These are phyloP conservation scores for Daboia siamensis DNA, from an alignment of 2,113 vertebrate species.

Conservation along the genomic window DNA sequence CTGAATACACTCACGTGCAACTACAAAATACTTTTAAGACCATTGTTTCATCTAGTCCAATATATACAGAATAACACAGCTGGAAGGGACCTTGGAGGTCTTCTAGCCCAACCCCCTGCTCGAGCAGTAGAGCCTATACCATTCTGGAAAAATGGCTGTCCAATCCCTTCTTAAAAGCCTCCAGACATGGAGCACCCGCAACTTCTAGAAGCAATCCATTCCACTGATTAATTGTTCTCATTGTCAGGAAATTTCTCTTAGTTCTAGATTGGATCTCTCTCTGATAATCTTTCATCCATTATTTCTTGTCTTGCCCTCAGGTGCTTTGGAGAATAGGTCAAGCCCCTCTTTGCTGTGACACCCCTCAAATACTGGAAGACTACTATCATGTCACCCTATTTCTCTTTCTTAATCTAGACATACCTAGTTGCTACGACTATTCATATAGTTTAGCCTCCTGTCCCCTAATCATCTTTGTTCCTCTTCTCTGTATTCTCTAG, in stretches of 20 bases:
- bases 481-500: neutral
- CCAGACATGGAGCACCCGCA: too few relatives aligned
- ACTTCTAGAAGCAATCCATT: too few relatives aligned
- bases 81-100: neutral
- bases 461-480: neutral
- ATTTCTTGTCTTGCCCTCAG: neutral
- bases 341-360: neutral
- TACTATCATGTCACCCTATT: neutral
- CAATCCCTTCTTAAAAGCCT: too few relatives aligned
- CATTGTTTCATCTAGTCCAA: neutral
- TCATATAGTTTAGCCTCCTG: neutral
- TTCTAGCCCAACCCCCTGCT: neutral
- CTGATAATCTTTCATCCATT: neutral
- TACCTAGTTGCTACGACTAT: neutral
- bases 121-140: neutral
- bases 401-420: neutral
- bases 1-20: neutral
- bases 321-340: neutral
- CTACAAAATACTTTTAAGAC: neutral
- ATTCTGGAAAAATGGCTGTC: too few relatives aligned
- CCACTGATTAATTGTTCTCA: neutral
- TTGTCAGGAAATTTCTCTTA: neutral
- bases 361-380: neutral
- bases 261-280: neutral
- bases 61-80: neutral